Evolutionary conservation across 23 tunicate species (phyloP), one percentile per base, ranked within the genome.

Genomic region (Aplidium turbinatum): DNA sequence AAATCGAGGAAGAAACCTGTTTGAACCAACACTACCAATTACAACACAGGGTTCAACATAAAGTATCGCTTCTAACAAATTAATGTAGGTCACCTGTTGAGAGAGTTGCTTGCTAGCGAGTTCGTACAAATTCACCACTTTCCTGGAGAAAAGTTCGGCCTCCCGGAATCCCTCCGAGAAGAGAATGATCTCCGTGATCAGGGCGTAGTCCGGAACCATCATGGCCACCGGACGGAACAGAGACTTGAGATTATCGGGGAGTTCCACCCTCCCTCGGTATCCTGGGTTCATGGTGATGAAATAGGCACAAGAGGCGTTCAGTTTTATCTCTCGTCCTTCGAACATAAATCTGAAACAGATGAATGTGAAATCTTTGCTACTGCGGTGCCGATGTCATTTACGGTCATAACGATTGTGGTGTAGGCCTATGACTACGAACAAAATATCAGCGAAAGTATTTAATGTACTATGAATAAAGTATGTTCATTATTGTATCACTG

Each of bases 211-310:
- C 18, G 97, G 97, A 22, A 84, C 87, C 86, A 84, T 84, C 97
- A 91, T 91, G 22, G 97, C 90, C 16, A 91, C 97, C 2, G 97
- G 97, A 1, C 97, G 85, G 70, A 91, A 91, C n/a, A 91, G 79
- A 2, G 97, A 91, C 65, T 91, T 91, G 32, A 91, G 83, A 58
- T 91, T 91, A 38, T 91, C 97, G 28, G 97, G 97, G 22, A 91
- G 78, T 58, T 91, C 97, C 0, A 91, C 97, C 30, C 97, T 70
- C 27, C 97, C 97, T 53, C 62, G 70, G 48, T 91, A 91, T 11
- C 91, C 91, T 4, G 97, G 97, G 60, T 91, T 91, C 97, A 91
- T 91, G 16, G 97, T 91, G 97, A 91, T 91, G 86, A 91, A 91
- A 62, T 86, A 91, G 2, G 95, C 97, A 51, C 97, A 91, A 22